Base-by-base conservation (phyloP, 37 sponge, comb jelly and placozoan genomes). In the Ephydatia muelleri region DNA sequence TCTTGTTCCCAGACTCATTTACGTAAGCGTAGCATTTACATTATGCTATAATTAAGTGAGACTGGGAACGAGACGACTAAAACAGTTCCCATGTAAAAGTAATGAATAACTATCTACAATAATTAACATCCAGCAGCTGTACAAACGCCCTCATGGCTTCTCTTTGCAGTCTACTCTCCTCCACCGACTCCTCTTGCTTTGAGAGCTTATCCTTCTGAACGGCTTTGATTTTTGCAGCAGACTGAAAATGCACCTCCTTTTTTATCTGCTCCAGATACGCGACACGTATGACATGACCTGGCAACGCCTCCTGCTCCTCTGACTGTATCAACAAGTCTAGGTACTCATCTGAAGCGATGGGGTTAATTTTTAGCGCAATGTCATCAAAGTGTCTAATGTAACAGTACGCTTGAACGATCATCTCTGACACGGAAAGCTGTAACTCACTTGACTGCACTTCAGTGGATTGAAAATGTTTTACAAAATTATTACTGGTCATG, bases 281-380 rank as follows among this genome's bases (percentile, higher is more conserved):
- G 57, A 80, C 37, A 72, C 87, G 76, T 22, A 31, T 76, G 2
- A 3, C 26, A 13, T 25, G 80, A 11, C 87, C 81, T 57, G 81
- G 64, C 34, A 26, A 74, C 5, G 31, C 71, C 22, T 87, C n/a
- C 70, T 81, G 72, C 57, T 70, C 82, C 43, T 88, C 88, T 31
- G 88, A 88, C n/a, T 88, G 70, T 48, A 88, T 82, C 68, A 88
- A 67, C 27, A 82, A 34, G 75, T 88, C 82, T 34, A 88, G 75
- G 83, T 88, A 88, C 25, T 82, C 83, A 23, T 76, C 78, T 0
- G 73, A 68, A 57, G 64, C 75, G 27, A 88, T 70, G 0, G 82
- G 88, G 38, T 88, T 82, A 16, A 77, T 78, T 14, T 75, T 81
- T 27, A 82, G 72, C 16, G 88, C 88, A 40, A 88, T 82, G 27